Percentiles rank a stretch among this genome's conserved stretches.
These are phyloP conservation scores for Vombatus ursinus DNA, from an alignment of 2,113 vertebrate species.

Conservation along the genomic window DNA sequence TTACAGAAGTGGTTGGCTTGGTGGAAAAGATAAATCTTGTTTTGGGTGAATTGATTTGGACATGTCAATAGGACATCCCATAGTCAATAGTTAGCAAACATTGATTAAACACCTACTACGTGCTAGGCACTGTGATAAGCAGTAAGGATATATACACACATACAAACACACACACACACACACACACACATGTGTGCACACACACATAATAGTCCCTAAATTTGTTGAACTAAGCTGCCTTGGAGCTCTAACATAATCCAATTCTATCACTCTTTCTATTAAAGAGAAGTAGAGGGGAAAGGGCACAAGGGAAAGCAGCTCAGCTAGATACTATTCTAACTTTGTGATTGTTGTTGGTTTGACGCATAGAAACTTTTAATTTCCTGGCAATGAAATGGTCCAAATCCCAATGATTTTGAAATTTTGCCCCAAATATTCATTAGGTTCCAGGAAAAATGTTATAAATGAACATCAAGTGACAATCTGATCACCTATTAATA, in stretches of 20 bases:
- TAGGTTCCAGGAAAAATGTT: slow-evolving; percentile 78
- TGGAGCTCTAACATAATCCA: slow-evolving; percentile 16
- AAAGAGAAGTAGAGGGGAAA: slow-evolving; percentile 60
- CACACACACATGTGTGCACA: too few species aligned
- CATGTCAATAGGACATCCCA: background rate
- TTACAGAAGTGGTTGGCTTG: background rate
- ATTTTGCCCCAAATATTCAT: slow-evolving; percentile 82
- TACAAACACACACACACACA: too few species aligned
- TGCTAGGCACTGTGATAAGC: background rate
- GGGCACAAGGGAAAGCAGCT: slow-evolving; percentile 60
- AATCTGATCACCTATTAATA: slow-evolving; percentile 85
- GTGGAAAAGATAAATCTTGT: background rate
- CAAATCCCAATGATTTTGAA: slow-evolving; percentile 76
- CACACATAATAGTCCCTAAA: background rate
- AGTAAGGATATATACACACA: background rate
- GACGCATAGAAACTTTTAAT: slow-evolving; percentile 73
- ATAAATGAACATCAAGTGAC: slow-evolving; percentile 82
- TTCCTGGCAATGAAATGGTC: slow-evolving; percentile 72
- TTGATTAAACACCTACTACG: background rate
- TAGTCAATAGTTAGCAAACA: background rate
- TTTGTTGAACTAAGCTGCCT: background rate
- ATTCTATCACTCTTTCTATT: slow-evolving; percentile 25
- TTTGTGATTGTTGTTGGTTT: slow-evolving; percentile 69
- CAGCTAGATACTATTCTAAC: slow-evolving; percentile 70
- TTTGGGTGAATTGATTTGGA: background rate